Conservation (phyloP, 2,797 vertebrate genomes). For the Tamandua tetradactyla region DNA sequence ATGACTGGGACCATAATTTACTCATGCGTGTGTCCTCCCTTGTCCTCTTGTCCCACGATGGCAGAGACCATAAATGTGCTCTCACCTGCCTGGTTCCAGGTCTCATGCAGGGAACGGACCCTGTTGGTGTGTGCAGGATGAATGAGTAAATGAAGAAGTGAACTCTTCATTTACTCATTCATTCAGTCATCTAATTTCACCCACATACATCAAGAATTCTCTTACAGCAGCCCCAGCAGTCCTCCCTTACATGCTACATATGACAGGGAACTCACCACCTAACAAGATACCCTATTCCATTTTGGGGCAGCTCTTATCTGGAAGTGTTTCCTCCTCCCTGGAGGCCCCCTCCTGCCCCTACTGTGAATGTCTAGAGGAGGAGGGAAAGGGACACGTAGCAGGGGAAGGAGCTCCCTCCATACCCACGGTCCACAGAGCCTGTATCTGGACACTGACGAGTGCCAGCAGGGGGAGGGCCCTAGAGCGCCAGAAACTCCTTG, state of each 20-base stretch:
- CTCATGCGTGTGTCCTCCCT: fast-evolving
- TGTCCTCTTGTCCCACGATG: fast-evolving
- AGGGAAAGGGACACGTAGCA: fast-evolving
- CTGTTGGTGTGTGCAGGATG: fast-evolving
- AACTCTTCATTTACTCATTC: not conserved
- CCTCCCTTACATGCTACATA: fast-evolving
- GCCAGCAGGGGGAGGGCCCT: not conserved
- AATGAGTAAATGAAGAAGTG: not conserved
- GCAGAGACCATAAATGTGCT: fast-evolving
- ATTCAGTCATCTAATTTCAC: fast-evolving
- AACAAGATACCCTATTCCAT: fast-evolving
- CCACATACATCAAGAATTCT: not conserved
- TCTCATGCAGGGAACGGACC: fast-evolving
- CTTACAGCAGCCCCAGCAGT: not conserved
- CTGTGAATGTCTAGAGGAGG: not conserved
- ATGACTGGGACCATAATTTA: fast-evolving
- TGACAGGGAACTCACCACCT: not conserved
- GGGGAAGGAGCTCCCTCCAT: not conserved
- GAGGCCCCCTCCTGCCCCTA: not conserved
- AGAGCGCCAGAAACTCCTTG: not conserved
- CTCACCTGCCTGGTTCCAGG: fast-evolving
- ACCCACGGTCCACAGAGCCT: not conserved
- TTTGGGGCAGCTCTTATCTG: not conserved
- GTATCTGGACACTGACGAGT: too few relatives aligned
- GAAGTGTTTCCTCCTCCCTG: not conserved